phyloP scores from a whole-genome alignment of 1,140 invertebrate genomes.

The Bombus breviceps region DNA sequence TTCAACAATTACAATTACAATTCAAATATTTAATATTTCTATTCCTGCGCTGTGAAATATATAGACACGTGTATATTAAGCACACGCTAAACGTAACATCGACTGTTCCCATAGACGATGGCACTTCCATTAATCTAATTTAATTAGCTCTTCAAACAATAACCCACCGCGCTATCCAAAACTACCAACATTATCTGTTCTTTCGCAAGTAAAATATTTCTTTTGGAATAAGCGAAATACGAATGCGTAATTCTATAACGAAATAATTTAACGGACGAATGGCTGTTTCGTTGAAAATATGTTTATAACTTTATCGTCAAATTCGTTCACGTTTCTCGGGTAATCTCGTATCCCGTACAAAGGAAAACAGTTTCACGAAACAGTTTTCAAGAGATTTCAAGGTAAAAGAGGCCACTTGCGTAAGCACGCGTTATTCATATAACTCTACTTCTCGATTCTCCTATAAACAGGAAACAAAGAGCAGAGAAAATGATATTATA shows the following conservation, averaged over 20 bases:
- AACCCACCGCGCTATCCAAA: background rate
- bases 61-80: background rate
- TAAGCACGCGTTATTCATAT: conserved; percentile 11
- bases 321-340: background rate
- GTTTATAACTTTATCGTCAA: background rate
- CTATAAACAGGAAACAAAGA: background rate
- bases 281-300: background rate
- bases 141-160: background rate
- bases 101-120: too few relatives aligned
- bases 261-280: background rate
- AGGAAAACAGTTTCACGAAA: background rate
- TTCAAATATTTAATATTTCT: background rate
- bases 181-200: background rate
- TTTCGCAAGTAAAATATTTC: too few relatives aligned
- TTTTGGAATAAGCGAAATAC: too few relatives aligned
- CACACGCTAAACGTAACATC: background rate
- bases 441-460: background rate
- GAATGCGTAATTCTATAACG: background rate
- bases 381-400: conserved; percentile 1
- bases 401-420: background rate
- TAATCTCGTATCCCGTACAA: background rate
- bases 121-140: background rate
- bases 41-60: background rate
- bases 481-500: conserved; percentile 1
- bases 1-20: background rate